These are phyloP conservation scores for Scolopax rusticola DNA, from an alignment of 2,797 vertebrate genomes.

Conservation along the genomic window DNA sequence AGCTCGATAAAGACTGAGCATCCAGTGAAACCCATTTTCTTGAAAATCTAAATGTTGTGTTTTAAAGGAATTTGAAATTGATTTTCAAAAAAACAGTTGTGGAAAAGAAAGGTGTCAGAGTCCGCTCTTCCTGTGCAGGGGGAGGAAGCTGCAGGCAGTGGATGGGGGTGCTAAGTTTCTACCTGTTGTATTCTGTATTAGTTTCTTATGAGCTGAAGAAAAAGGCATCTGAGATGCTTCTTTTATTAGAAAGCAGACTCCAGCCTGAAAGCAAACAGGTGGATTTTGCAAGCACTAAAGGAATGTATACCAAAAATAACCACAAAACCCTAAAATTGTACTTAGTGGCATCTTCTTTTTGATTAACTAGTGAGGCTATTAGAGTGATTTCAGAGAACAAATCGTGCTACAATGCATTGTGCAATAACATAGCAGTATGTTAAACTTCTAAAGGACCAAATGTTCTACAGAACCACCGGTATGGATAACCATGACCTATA, in stretches of 20 bases:
- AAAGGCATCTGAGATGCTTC: conserved; percentile 32
- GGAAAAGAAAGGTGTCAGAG: conserved; percentile 13
- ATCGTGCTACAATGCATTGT: conserved; percentile 39
- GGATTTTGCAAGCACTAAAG: conserved; percentile 62
- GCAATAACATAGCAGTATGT: conserved; percentile 65
- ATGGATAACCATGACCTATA: conserved; percentile 47
- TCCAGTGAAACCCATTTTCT: conserved; percentile 49
- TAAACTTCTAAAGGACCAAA: conserved; percentile 70
- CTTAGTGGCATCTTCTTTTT: conserved; percentile 47
- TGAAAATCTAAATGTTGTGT: conserved; percentile 29
- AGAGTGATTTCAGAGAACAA: conserved; percentile 52
- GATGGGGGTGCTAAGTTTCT: not conserved
- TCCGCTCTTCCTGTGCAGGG: not conserved
- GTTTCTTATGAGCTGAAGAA: conserved; percentile 30
- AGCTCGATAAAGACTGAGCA: conserved; percentile 41
- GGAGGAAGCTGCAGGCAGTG: conserved; percentile 3
- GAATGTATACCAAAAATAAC: conserved; percentile 71
- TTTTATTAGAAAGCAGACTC: conserved; percentile 49
- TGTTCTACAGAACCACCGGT: conserved; percentile 52
- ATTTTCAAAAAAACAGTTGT: conserved; percentile 31
- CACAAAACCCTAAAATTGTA: conserved; percentile 46
- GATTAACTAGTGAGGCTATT: conserved; percentile 63
- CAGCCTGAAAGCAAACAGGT: conserved; percentile 53
- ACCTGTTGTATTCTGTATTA: not conserved
- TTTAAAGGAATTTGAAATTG: conserved; percentile 5